Conservation (phyloP, 2,888 invertebrate genomes). For the Esperia sulphurella region DNA sequence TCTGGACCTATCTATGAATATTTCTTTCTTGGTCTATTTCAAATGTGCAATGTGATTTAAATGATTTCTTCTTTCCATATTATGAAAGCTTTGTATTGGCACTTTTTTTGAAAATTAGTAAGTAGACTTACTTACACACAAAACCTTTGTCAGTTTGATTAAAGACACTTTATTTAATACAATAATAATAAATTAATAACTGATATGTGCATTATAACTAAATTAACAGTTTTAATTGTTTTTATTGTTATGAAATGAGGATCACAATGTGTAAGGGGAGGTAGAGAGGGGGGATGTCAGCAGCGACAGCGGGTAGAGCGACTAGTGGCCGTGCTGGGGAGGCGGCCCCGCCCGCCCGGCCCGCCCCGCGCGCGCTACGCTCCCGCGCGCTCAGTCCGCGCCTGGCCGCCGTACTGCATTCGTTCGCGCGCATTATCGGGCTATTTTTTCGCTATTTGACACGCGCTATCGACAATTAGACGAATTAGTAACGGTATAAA, state of each 20-base stretch:
- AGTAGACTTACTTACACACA: too few relatives aligned
- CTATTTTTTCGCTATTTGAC: slow-evolving; percentile 14
- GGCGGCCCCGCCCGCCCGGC: slow-evolving; percentile 26
- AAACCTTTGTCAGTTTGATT: too few relatives aligned
- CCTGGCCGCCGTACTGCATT: slow-evolving; percentile 47
- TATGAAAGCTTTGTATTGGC: too few relatives aligned
- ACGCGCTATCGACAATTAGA: slow-evolving; percentile 29
- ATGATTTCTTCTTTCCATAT: too few relatives aligned
- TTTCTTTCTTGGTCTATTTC: too few relatives aligned
- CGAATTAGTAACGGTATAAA: slow-evolving; percentile 18
- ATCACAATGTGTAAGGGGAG: slow-evolving; percentile 26
- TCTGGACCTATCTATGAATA: too few relatives aligned
- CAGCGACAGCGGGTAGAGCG: slow-evolving; percentile 65
- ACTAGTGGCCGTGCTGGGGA: slow-evolving; percentile 53
- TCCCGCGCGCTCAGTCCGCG: slow-evolving; percentile 64
- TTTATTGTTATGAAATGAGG: slow-evolving; percentile 57
- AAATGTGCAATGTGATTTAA: too few relatives aligned
- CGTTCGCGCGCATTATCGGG: slow-evolving; percentile 9
- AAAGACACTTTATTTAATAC: too few relatives aligned
- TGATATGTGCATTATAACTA: too few relatives aligned
- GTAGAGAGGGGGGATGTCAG: slow-evolving; percentile 33
- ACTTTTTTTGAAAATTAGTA: too few relatives aligned
- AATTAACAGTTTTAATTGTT: slow-evolving; percentile 22
- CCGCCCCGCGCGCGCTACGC: slow-evolving; percentile 46
- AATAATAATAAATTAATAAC: too few relatives aligned